Base-by-base conservation (phyloP, 2,888 invertebrate genomes). In the Cepaea hortensis region DNA sequence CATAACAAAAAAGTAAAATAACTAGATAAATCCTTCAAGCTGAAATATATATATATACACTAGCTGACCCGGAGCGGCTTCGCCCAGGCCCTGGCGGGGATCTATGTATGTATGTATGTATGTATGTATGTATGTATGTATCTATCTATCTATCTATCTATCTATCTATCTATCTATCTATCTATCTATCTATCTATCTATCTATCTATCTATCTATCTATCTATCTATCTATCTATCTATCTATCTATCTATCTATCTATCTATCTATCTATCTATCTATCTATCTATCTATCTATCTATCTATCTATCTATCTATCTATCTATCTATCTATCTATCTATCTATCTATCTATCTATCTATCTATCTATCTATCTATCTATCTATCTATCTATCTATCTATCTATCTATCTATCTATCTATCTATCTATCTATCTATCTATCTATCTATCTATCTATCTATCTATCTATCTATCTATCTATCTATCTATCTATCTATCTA, bases 301-400 rank as follows among this genome's bases (percentile, higher is more conserved):
- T 73, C 46, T 15, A 11, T 46, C 46, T 73, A 6, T 46, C 46
- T 35, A 13, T 73, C 9, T 11, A 23, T 73, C 73, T 73, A 6
- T 46, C 46, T 73, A 13, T 35, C 46, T 46, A 6, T 65, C 65
- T 65, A 65, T 65, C 65, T 65, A 65, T 65, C 65, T 65, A 65
- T 65, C n/a, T n/a, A n/a, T 65, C 65, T 65, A 65, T 65, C 65
- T 65, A 65, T 65, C 65, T 65, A 65, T 65, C n/a, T n/a, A n/a
- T 65, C 65, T 65, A 65, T 65, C 65, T 65, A 65, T 65, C 65
- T 65, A 65, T 65, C n/a, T n/a, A n/a, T 65, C 65, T 65, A 65
- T 65, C 65, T 65, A 65, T 65, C 65, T 65, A 65, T 65, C n/a
- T n/a, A n/a, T 65, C 65, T 65, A 65, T 65, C 65, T 65, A 65